phyloP scores from a whole-genome alignment of 2,797 vertebrate genomes.

The Lacerta agilis region DNA sequence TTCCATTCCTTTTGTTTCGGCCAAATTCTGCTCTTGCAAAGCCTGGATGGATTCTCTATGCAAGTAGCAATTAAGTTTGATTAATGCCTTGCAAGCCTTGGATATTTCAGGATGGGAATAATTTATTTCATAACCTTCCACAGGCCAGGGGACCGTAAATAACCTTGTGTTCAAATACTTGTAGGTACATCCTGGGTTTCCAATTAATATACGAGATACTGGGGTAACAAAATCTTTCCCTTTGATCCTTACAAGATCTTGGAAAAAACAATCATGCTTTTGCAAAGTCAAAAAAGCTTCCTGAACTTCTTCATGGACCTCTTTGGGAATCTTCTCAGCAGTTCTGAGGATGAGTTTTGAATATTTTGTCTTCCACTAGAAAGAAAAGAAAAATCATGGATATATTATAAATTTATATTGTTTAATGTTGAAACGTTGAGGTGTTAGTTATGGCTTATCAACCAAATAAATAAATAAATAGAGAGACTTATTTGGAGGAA shows the following conservation, averaged over 20 bases:
- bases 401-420: not conserved
- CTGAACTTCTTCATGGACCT: conserved; percentile 86
- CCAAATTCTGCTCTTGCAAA: conserved; percentile 65
- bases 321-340: conserved; percentile 79
- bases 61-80: conserved; percentile 91
- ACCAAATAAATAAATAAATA: not conserved
- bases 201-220: conserved; percentile 91
- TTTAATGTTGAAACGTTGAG: no score
- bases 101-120: conserved; percentile 86
- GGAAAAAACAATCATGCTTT: conserved; percentile 86
- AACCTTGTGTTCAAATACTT: conserved; percentile 95
- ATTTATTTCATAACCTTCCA: conserved; percentile 72
- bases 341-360: conserved; percentile 86
- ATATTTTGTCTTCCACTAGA: conserved; percentile 93
- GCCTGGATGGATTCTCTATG: conserved; percentile 75
- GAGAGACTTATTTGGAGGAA: no score
- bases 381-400: conserved; percentile 38
- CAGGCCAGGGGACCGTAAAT: conserved; percentile 94
- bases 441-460: not conserved
- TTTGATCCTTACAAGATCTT: conserved; percentile 91
- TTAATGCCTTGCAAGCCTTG: conserved; percentile 88
- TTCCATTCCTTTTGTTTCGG: conserved; percentile 58
- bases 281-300: conserved; percentile 84
- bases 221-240: conserved; percentile 93
- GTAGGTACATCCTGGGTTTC: conserved; percentile 92